phyloP scores from a whole-genome alignment of 37 sponge, comb jelly and placozoan species.

The Tethya wilhelma region DNA sequence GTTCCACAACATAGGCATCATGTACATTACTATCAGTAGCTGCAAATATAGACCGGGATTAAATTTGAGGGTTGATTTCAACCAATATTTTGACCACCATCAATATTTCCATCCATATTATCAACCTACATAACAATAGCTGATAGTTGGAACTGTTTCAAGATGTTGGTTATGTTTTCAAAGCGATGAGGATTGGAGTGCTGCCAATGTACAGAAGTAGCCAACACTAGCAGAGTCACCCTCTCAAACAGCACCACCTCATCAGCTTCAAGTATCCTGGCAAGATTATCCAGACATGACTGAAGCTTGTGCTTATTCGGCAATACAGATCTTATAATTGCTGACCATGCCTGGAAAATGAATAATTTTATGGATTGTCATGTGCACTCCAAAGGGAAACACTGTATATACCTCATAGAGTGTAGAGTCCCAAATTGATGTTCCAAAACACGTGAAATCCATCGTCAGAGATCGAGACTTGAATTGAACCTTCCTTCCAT shows the following conservation, averaged over 20 bases:
- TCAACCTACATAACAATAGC: not conserved
- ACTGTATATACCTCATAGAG: not conserved
- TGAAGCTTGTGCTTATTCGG: not conserved
- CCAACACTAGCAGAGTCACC: not conserved
- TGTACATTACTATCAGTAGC: too few species aligned
- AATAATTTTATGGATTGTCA: not conserved
- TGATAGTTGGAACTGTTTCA: not conserved
- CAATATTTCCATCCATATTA: not conserved
- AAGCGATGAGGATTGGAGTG: not conserved
- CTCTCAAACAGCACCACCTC: not conserved
- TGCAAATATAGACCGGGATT: too few species aligned
- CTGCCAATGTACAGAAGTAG: not conserved
- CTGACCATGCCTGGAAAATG: not conserved
- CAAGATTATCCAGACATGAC: not conserved
- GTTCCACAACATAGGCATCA: not conserved
- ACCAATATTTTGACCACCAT: too few species aligned
- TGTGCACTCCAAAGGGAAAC: not conserved
- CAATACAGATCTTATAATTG: not conserved
- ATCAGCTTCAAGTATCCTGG: not conserved
- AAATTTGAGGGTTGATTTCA: too few species aligned
- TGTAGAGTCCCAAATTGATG: not conserved
- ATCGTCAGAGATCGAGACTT: not conserved
- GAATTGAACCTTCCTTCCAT: not conserved
- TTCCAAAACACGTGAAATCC: not conserved
- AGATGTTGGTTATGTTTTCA: not conserved